phyloP scores from a whole-genome alignment of 2,888 invertebrate genomes.

The Pelosia muscerda region DNA sequence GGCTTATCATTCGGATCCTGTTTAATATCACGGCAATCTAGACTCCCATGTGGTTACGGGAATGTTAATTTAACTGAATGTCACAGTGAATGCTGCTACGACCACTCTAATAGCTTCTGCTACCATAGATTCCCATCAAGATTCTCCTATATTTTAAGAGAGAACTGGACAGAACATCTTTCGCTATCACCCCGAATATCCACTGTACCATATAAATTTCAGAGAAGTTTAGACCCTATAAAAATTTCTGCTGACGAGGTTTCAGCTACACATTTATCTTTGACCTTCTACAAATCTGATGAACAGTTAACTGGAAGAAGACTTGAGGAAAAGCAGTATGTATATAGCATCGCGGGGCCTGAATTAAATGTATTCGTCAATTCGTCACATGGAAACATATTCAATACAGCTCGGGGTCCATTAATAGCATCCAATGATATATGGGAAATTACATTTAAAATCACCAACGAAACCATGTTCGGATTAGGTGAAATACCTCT shows the following conservation, averaged over 20 bases:
- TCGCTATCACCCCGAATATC: conserved; percentile 67
- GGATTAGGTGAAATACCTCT: conserved; percentile 86
- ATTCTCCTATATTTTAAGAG: conserved; percentile 77
- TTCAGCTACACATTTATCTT: conserved; percentile 68
- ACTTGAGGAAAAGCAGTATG: conserved; percentile 63
- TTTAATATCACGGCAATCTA: conserved; percentile 60
- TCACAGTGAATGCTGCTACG: conserved; percentile 83
- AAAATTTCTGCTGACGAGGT: conserved; percentile 74
- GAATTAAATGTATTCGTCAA: conserved; percentile 69
- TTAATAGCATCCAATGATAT: conserved; percentile 87
- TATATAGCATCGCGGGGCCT: conserved; percentile 64
- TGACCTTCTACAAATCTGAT: conserved; percentile 70
- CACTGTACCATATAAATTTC: conserved; percentile 67
- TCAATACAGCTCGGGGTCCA: conserved; percentile 86
- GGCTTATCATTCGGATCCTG: conserved; percentile 79
- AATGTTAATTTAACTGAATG: conserved; percentile 68
- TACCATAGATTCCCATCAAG: conserved; percentile 85
- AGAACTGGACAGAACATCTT: conserved; percentile 68
- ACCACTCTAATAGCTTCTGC: conserved; percentile 71
- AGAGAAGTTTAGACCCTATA: conserved; percentile 61
- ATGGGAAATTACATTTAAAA: conserved; percentile 87
- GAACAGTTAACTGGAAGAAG: conserved; percentile 55
- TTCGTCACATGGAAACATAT: conserved; percentile 68
- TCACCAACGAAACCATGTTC: conserved; percentile 84
- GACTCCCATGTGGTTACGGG: conserved; percentile 76